Conservation (phyloP, 2,113 vertebrate species). For the Ondatra zibethicus region DNA sequence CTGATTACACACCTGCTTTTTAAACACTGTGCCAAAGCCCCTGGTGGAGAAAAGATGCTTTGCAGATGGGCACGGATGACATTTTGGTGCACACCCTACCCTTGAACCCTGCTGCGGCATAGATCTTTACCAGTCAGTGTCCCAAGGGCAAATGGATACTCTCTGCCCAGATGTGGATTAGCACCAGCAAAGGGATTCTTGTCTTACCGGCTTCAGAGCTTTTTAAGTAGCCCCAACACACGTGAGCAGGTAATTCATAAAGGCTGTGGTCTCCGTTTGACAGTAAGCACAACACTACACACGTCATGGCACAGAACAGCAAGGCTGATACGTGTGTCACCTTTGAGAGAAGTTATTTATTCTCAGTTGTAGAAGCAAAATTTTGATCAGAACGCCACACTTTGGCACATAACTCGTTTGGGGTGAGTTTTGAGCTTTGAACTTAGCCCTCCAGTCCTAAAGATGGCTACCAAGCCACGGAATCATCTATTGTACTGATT, state of each 20-base stretch:
- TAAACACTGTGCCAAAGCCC: neutral
- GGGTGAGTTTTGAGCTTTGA: neutral
- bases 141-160: neutral
- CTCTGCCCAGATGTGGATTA: neutral
- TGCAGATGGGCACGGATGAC: neutral
- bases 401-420: neutral
- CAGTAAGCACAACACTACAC: fast-evolving
- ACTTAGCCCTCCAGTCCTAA: neutral
- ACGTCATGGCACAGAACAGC: neutral
- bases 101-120: neutral
- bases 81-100: neutral
- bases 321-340: neutral
- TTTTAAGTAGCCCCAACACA: neutral
- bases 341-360: neutral
- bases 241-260: neutral
- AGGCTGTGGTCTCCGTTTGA: neutral
- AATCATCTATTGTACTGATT: neutral
- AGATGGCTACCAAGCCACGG: neutral
- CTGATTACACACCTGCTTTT: neutral
- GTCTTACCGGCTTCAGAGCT: neutral
- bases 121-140: neutral
- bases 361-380: neutral
- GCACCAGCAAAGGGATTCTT: neutral
- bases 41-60: neutral
- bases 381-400: neutral